Evolutionary conservation across 2,113 vertebrate species (phyloP), one percentile per base, ranked within the genome.

Genomic region (Callorhinus ursinus): DNA sequence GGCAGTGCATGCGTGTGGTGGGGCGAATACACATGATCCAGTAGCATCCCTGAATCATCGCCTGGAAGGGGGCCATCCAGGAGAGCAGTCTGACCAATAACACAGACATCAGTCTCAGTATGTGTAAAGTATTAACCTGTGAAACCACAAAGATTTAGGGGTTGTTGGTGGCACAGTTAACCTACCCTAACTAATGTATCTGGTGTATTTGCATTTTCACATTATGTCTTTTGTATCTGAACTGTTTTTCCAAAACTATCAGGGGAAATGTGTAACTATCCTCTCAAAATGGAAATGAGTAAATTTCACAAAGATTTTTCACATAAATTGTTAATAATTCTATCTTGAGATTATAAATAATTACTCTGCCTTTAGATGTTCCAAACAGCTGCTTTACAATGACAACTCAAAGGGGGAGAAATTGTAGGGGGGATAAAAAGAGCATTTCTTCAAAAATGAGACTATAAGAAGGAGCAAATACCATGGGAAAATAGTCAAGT

Each of bases 271-370:
- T 49, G 69, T 65, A 93, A 49, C 5, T 49, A 49, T 63, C 7
- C 26, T 26, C 80, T 51, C 65, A 79, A 85, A 67, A 72, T 67
- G 13, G 21, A 90, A 91, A n/a, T 61, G 42, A 28, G 55, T 80
- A 71, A 81, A 81, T 55, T 77, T 92, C 49, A 61, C 33, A 57
- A 10, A 79, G 21, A 12, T 80, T 18, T 67, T 72, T 74, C 36
- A 69, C 5, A 65, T 69, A 71, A 83, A 85, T 42, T 65, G 53
- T 72, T 84, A 95, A 61, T 71, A 96, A 88, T 69, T 83, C 59
- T 77, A 42, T 53, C 61, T 55, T 55, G 19, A 89, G 46, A 93
- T 65, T 63, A 57, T 69, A 79, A 84, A 42, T 63, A 39, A 12
- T 71, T 53, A 36, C 4, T 53, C 69, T 71, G 19, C 36, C 55